These are phyloP conservation scores for Crossocerus cetratus DNA, from an alignment of 2,888 invertebrate species.

Conservation along the genomic window DNA sequence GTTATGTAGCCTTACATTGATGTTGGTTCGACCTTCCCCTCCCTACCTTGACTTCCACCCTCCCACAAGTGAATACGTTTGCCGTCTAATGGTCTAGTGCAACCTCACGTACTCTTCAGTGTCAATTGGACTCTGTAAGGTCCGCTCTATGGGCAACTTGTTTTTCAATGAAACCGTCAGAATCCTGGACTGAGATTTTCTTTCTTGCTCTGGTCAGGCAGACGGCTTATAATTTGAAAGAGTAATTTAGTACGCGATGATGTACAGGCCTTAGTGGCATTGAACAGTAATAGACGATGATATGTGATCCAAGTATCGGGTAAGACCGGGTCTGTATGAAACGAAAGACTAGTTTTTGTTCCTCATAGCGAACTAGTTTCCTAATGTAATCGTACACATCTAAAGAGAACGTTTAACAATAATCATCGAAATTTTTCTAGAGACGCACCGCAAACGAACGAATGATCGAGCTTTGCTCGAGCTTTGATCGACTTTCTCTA, in stretches of 20 bases:
- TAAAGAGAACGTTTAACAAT: conserved; percentile 13
- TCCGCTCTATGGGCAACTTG: too few species aligned
- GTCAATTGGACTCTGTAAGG: too few species aligned
- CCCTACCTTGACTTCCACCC: neutral
- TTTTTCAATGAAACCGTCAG: too few species aligned
- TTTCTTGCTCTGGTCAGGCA: too few species aligned
- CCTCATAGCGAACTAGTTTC: conserved; percentile 6
- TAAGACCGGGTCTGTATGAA: conserved; percentile 60
- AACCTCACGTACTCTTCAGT: conserved; percentile 19
- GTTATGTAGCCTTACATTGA: conserved; percentile 77
- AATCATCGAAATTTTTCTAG: conserved; percentile 7
- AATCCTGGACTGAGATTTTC: neutral
- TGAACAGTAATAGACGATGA: neutral
- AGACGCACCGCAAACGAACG: conserved; percentile 26
- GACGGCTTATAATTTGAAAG: too few species aligned
- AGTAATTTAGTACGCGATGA: too few species aligned
- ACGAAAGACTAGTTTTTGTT: conserved; percentile 28
- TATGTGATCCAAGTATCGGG: conserved; percentile 41
- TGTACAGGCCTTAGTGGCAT: too few species aligned
- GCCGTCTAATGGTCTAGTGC: conserved; percentile 14
- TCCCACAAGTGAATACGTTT: conserved; percentile 4
- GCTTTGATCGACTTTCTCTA: conserved; percentile 1
- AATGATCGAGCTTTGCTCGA: conserved; percentile 30
- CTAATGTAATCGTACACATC: conserved; percentile 4
- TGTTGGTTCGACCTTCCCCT: conserved; percentile 57